phyloP scores from a whole-genome alignment of 2,888 invertebrate species.

The Oscheius sp. region DNA sequence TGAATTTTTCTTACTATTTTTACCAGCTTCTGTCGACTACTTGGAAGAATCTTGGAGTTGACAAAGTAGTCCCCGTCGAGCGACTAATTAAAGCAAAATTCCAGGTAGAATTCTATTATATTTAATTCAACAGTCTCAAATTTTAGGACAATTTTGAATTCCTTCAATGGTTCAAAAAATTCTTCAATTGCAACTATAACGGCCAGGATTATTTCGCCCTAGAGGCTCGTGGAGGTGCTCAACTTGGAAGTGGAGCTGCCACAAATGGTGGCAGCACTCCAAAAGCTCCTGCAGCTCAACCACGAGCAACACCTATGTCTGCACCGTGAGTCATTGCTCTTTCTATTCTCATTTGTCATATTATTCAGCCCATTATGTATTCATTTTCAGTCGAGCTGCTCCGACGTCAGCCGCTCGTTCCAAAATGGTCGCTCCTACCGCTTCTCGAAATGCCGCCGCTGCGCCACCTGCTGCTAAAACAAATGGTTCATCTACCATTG shows the following conservation, averaged over 20 bases:
- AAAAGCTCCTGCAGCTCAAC: background rate
- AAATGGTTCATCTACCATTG: constrained; percentile 20
- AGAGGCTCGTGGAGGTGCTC: constrained; percentile 81
- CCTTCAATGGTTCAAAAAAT: constrained; percentile 99
- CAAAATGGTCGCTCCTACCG: constrained; percentile 20
- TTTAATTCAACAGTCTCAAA: background rate
- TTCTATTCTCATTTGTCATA: background rate
- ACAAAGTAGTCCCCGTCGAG: constrained; percentile 99
- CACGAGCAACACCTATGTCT: background rate
- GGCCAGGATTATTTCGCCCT: constrained; percentile 94
- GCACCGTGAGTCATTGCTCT: constrained; percentile 9
- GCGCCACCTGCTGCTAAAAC: background rate
- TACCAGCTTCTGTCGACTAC: constrained; percentile 85
- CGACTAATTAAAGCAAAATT: constrained; percentile 98
- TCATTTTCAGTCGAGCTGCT: constrained; percentile 16
- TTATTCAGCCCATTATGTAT: constrained; percentile 2
- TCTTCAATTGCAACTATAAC: constrained; percentile 99
- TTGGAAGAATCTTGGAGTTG: constrained; percentile 96
- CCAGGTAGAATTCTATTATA: constrained; percentile 77
- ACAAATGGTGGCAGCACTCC: constrained; percentile 6
- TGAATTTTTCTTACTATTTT: background rate
- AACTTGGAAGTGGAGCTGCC: constrained; percentile 36
- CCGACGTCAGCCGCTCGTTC: constrained; percentile 13
- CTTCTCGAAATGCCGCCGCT: constrained; percentile 3
- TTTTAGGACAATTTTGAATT: constrained; percentile 95